Percentiles rank a stretch among this genome's conserved stretches.
phyloP scores from a whole-genome alignment of 2,113 vertebrate genomes.

The Casuarius casuarius region DNA sequence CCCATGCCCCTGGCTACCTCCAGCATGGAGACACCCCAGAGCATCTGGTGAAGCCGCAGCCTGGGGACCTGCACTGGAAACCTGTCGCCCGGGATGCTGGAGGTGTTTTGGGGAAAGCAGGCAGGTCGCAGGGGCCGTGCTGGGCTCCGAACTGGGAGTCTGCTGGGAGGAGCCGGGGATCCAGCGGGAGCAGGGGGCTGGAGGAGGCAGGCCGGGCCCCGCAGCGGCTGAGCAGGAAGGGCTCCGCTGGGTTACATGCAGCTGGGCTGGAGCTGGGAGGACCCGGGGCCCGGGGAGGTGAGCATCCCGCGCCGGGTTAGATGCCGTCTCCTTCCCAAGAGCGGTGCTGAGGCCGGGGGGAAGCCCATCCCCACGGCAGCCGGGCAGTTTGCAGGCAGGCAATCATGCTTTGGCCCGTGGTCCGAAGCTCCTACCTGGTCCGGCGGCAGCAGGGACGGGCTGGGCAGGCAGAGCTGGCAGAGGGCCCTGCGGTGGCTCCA shows the following conservation, averaged over 20 bases:
- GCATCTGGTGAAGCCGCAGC: neutral
- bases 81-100: too few relatives aligned
- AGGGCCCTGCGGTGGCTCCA: neutral
- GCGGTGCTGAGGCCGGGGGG: accelerated
- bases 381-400: neutral
- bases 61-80: neutral
- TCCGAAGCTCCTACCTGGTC: constrained; percentile 52
- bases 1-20: too few relatives aligned
- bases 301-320: accelerated
- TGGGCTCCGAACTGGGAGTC: neutral
- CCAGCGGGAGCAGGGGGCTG: neutral
- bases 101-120: neutral
- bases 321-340: neutral
- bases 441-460: neutral
- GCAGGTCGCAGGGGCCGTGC: too few relatives aligned
- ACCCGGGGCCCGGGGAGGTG: neutral
- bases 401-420: neutral
- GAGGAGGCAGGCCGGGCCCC: neutral
- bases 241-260: neutral
- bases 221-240: too few relatives aligned
- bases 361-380: neutral
- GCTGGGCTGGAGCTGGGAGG: neutral
- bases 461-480: neutral
- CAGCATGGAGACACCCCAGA: neutral
- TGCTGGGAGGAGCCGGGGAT: neutral